These are phyloP conservation scores for Perdix hodgsoniae DNA, from an alignment of 2,797 vertebrate genomes.

Conservation along the genomic window DNA sequence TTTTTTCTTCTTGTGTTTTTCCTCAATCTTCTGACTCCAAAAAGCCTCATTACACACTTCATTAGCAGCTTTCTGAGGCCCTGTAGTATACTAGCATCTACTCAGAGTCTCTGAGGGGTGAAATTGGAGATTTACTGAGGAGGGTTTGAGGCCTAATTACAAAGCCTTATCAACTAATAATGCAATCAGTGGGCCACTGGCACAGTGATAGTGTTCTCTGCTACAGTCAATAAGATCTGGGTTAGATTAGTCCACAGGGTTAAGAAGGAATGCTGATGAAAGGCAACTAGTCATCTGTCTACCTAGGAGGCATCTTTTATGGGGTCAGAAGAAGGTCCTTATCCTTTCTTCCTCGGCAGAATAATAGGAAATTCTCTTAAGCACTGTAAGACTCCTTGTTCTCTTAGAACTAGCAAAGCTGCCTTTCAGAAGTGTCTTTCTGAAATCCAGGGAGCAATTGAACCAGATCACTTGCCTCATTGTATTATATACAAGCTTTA, in stretches of 20 bases:
- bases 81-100: constrained; percentile 33
- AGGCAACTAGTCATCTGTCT: constrained; percentile 13
- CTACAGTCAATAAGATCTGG: constrained; percentile 25
- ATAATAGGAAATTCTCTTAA: background rate
- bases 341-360: background rate
- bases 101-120: constrained; percentile 63
- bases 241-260: constrained; percentile 41
- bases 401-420: background rate
- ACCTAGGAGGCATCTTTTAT: background rate
- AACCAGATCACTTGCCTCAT: background rate
- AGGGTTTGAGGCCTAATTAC: constrained; percentile 64
- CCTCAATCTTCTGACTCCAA: constrained; percentile 44
- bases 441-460: background rate
- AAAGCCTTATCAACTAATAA: constrained; percentile 61
- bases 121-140: constrained; percentile 67
- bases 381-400: background rate
- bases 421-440: background rate
- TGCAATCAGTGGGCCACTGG: constrained; percentile 31
- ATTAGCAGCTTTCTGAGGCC: constrained; percentile 66
- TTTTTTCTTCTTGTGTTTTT: background rate
- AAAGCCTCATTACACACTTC: constrained; percentile 72
- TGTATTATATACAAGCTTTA: background rate
- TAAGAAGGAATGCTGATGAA: constrained; percentile 40
- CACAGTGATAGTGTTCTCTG: constrained; percentile 1
- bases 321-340: background rate